A percentile compares a stretch with the other conserved stretches of the same genome.
These are phyloP conservation scores for Ranitomeya imitator DNA, from an alignment of 2,113 vertebrate species.

Conservation along the genomic window DNA sequence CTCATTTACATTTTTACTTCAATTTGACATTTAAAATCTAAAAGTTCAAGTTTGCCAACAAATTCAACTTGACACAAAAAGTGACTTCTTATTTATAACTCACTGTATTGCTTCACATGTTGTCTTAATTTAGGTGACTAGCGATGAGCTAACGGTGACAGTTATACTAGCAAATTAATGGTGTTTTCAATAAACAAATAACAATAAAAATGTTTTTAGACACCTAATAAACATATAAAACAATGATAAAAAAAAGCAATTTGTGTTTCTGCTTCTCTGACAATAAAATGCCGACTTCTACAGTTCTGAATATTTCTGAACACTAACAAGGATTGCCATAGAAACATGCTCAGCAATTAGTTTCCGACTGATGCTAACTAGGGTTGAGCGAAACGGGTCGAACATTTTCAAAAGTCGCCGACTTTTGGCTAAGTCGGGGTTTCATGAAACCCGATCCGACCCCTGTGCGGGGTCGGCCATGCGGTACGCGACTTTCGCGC, in stretches of 20 bases:
- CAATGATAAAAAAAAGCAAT: background rate
- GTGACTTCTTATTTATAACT: background rate
- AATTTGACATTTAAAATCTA: background rate
- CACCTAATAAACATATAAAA: background rate
- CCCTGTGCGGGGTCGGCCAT: no score
- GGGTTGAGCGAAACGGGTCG: no score
- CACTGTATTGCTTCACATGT: background rate
- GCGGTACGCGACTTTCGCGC: no score
- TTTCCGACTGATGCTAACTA: conserved; percentile 68
- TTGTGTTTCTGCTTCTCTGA: background rate
- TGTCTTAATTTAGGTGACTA: background rate
- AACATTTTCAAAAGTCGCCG: no score
- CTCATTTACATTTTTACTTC: background rate
- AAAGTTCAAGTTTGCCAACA: background rate
- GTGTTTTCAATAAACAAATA: background rate
- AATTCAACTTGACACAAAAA: background rate
- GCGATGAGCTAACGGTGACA: background rate
- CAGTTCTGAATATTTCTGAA: conserved; percentile 69
- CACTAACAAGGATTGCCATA: conserved; percentile 73
- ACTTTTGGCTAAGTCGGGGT: no score
- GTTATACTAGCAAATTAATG: background rate
- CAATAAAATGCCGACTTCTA: conserved; percentile 24
- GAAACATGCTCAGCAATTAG: conserved; percentile 75
- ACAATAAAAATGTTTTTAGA: background rate
- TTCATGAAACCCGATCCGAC: no score